A percentile compares a stretch with the other conserved stretches of the same genome.
phyloP scores from a whole-genome alignment of 1,140 invertebrate genomes.

The Halesus radiatus region DNA sequence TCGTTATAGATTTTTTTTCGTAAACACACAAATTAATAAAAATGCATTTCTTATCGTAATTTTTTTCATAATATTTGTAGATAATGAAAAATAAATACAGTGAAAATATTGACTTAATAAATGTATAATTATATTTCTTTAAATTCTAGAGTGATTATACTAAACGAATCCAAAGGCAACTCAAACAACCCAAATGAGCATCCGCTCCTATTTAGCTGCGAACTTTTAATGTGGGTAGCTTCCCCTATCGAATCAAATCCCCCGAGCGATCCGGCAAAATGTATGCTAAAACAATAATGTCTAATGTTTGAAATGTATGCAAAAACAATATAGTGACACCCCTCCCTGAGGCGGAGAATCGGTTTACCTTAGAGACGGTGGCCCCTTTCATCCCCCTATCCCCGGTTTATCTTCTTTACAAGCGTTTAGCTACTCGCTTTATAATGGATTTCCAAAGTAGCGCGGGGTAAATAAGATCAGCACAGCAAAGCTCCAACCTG shows the following conservation, averaged over 20 bases:
- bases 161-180: background rate
- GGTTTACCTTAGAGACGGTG: slow-evolving; percentile 54
- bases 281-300: slow-evolving; percentile 58
- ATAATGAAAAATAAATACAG: no score
- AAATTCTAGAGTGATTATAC: no score
- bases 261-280: slow-evolving; percentile 48
- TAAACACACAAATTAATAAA: no score
- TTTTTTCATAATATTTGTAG: no score
- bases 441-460: slow-evolving; percentile 52
- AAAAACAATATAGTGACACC: slow-evolving; percentile 57
- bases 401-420: slow-evolving; percentile 52
- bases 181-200: slow-evolving; percentile 24
- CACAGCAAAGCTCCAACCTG: slow-evolving; percentile 10
- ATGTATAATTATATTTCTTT: no score
- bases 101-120: no score
- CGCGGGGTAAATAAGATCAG: slow-evolving; percentile 9
- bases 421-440: slow-evolving; percentile 54
- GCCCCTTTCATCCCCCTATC: slow-evolving; percentile 4
- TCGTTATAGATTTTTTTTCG: no score
- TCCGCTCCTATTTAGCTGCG: slow-evolving; percentile 23
- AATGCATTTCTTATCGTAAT: no score
- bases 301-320: slow-evolving; percentile 58
- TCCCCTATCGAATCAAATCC: slow-evolving; percentile 13
- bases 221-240: slow-evolving; percentile 13
- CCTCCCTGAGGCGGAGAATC: slow-evolving; percentile 33